A percentile compares a stretch with the other conserved stretches of the same genome.
Conservation (phyloP, 1,140 invertebrate genomes). For the Philaenus spumarius region DNA sequence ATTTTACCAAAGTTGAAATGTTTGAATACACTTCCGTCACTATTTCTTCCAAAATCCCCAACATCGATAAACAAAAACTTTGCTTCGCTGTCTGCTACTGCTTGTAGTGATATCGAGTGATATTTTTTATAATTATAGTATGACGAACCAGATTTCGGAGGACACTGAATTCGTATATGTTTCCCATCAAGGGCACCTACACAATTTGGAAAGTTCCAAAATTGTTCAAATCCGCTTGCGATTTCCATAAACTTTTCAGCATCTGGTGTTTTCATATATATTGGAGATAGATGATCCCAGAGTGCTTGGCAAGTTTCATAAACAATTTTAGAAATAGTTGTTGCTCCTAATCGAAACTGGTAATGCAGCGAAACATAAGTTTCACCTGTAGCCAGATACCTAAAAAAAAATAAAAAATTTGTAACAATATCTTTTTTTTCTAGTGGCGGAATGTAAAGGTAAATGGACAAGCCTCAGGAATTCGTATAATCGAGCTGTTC, state of each 20-base stretch:
- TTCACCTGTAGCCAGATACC: neutral
- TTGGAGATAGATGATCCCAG: neutral
- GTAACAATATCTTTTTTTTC: neutral
- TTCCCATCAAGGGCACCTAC: neutral
- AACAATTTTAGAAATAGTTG: neutral
- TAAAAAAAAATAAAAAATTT: neutral
- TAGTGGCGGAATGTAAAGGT: neutral
- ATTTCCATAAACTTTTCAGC: neutral
- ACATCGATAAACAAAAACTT: neutral
- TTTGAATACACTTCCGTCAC: neutral
- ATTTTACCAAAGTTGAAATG: neutral
- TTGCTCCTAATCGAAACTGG: neutral
- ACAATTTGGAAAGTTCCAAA: neutral
- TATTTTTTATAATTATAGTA: neutral
- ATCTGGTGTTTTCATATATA: neutral
- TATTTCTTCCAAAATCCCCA: neutral
- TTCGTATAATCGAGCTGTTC: neutral
- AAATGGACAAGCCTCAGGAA: neutral
- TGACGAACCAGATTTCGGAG: neutral
- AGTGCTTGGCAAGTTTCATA: neutral
- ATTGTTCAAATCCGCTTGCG: neutral
- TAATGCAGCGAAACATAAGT: neutral
- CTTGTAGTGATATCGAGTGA: neutral
- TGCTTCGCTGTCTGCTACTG: neutral
- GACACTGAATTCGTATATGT: neutral